These are phyloP conservation scores for Hoplostethus atlanticus DNA, from an alignment of 2,797 vertebrate species.

Conservation along the genomic window DNA sequence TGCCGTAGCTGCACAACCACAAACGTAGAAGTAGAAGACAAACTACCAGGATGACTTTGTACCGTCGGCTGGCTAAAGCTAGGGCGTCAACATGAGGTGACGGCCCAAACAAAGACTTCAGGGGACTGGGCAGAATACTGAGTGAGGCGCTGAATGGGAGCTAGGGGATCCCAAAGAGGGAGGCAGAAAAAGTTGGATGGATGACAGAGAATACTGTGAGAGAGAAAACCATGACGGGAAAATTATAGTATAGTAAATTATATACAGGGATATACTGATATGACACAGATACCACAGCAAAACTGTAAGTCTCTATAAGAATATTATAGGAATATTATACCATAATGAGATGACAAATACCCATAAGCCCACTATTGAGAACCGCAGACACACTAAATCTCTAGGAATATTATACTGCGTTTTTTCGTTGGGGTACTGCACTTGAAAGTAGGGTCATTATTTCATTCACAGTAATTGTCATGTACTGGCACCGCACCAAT, in stretches of 20 bases:
- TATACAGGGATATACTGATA: too few relatives aligned
- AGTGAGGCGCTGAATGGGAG: conserved; percentile 21
- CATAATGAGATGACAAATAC: too few relatives aligned
- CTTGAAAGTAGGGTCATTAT: conserved; percentile 14
- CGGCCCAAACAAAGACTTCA: conserved; percentile 36
- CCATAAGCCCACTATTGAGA: too few relatives aligned
- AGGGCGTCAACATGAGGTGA: background rate
- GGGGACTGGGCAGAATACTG: conserved; percentile 6
- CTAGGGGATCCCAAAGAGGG: conserved; percentile 31
- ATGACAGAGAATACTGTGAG: background rate
- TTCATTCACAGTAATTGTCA: conserved; percentile 10
- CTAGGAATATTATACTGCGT: too few relatives aligned
- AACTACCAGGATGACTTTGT: conserved; percentile 15
- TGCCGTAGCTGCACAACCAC: conserved; percentile 9
- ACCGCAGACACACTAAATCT: too few relatives aligned
- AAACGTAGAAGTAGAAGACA: background rate
- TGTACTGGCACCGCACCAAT: conserved; percentile 1
- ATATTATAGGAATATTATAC: too few relatives aligned
- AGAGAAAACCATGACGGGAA: background rate
- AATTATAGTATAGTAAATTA: too few relatives aligned
- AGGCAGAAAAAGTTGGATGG: conserved; percentile 11
- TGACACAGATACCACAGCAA: too few relatives aligned
- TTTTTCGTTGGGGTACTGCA: background rate
- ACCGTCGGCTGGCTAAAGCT: conserved; percentile 13
- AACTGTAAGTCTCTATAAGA: too few relatives aligned